phyloP scores from a whole-genome alignment of 2,888 invertebrate species.

The Leptothorax acervorum region DNA sequence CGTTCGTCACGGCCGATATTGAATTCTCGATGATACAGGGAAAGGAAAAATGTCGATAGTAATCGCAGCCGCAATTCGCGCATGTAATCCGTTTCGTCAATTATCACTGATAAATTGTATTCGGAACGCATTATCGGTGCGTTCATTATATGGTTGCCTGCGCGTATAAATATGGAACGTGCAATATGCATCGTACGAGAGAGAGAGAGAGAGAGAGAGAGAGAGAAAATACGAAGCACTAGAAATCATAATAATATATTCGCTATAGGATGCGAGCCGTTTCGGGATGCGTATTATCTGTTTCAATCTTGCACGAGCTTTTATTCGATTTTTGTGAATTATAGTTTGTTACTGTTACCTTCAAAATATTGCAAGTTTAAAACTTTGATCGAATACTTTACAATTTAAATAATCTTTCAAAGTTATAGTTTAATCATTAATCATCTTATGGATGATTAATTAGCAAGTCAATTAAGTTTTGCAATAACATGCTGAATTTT shows the following conservation, averaged over 20 bases:
- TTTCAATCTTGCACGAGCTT: not conserved
- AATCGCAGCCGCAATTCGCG: conserved; percentile 36
- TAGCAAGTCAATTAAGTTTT: conserved; percentile 8
- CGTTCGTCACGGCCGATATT: conserved; percentile 52
- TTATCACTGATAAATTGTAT: conserved; percentile 65
- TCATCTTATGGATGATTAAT: not conserved
- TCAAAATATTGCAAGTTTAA: not conserved
- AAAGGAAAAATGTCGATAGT: conserved; percentile 21
- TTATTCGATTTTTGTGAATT: not conserved
- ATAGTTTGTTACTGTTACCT: not conserved
- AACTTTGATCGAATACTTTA: not conserved
- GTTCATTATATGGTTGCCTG: conserved; percentile 4
- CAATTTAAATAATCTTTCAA: conserved; percentile 1
- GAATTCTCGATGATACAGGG: conserved; percentile 43
- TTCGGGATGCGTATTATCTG: conserved; percentile 19
- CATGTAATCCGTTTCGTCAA: conserved; percentile 60
- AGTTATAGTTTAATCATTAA: not conserved
- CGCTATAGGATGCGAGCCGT: not conserved
- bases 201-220: not conserved
- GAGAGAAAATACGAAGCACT: not conserved
- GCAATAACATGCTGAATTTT: not conserved
- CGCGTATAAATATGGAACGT: conserved; percentile 60
- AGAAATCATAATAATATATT: conserved; percentile 53
- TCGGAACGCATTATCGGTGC: conserved; percentile 54
- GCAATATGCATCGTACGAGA: conserved; percentile 39